phyloP scores from a whole-genome alignment of 2,113 vertebrate species.

The Gnathonemus echidnorhynchus region DNA sequence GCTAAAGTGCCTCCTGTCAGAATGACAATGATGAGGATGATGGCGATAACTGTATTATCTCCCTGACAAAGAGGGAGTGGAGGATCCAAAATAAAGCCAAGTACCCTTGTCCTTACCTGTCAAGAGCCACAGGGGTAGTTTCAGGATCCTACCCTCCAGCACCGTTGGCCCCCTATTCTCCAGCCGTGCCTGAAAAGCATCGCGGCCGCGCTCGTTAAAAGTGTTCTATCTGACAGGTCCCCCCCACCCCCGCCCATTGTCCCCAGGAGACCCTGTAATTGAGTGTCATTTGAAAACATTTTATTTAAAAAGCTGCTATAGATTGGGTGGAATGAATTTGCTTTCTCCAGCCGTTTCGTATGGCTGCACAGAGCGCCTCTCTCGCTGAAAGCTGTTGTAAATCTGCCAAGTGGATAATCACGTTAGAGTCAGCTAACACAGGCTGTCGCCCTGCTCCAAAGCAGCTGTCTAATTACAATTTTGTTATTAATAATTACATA shows the following conservation, averaged over 20 bases:
- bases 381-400: constrained; percentile 41
- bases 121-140: background rate
- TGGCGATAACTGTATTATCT: background rate
- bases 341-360: constrained; percentile 19
- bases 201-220: background rate
- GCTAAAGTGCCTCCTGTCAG: background rate
- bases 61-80: background rate
- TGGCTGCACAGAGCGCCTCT: constrained; percentile 25
- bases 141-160: background rate
- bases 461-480: constrained; percentile 94
- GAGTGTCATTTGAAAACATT: constrained; percentile 43
- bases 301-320: constrained; percentile 41
- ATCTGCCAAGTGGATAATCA: constrained; percentile 68
- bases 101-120: background rate
- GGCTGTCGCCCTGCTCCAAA: constrained; percentile 70
- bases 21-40: background rate
- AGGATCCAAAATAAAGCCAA: background rate
- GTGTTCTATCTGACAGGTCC: background rate
- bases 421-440: constrained; percentile 71
- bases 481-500: constrained; percentile 96
- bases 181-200: background rate
- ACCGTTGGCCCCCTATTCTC: background rate
- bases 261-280: constrained; percentile 37
- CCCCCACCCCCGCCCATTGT: constrained; percentile 24
- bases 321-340: constrained; percentile 32